These are phyloP conservation scores for Phanerotoma sp. DNA, from an alignment of 2,888 invertebrate species.

Conservation along the genomic window DNA sequence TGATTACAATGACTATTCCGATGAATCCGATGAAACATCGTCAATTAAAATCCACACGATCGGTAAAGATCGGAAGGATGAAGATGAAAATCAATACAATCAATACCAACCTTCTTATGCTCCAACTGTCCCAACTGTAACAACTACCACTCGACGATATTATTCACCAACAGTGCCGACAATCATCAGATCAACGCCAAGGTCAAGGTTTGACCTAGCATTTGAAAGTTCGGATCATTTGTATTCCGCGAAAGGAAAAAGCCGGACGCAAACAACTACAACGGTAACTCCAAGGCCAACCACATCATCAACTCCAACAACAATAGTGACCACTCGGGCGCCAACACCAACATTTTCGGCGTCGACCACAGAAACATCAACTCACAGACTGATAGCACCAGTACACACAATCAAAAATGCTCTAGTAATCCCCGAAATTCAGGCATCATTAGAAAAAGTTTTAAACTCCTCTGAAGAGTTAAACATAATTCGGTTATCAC, in stretches of 20 bases:
- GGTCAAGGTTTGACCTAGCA: slow-evolving; percentile 41
- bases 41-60: slow-evolving; percentile 29
- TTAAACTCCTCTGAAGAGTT: no score
- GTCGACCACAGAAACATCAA: no score
- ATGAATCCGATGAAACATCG: slow-evolving; percentile 8
- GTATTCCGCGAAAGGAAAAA: slow-evolving; percentile 36
- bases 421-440: no score
- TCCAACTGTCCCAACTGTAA: slow-evolving; percentile 51
- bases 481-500: no score
- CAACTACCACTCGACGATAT: slow-evolving; percentile 47
- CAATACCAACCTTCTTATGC: slow-evolving; percentile 48
- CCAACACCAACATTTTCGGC: no score
- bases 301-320: no score
- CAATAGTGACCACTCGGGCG: no score
- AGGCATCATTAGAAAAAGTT: no score
- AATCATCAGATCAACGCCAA: slow-evolving; percentile 31
- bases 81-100: slow-evolving; percentile 30
- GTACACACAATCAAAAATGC: no score
- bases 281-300: not conserved
- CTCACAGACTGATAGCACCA: no score
- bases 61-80: slow-evolving; percentile 27
- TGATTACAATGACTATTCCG: slow-evolving; percentile 31
- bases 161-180: slow-evolving; percentile 52
- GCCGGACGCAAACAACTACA: not conserved
- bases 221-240: slow-evolving; percentile 46